Evolutionary conservation across 2,113 vertebrate species (phyloP).

Genomic region (Tautogolabrus adspersus): DNA sequence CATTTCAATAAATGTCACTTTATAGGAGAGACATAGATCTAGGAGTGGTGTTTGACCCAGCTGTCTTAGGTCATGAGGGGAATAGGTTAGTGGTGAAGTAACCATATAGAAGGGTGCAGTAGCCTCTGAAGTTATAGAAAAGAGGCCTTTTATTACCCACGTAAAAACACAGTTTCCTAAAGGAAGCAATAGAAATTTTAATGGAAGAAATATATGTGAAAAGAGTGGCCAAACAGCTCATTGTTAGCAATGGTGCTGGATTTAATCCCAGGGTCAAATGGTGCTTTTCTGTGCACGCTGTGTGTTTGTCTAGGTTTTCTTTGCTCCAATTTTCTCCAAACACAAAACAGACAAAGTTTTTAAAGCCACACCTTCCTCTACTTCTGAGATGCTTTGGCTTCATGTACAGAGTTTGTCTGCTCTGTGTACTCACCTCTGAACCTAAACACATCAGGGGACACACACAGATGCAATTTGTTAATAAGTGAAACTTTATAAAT

Average conservation of each 20-base stretch:
- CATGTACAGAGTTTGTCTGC: slow-evolving; percentile 4
- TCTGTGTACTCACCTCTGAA: slow-evolving; percentile 1
- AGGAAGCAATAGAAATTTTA: slow-evolving; percentile 53
- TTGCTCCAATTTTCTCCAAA: slow-evolving; percentile 24
- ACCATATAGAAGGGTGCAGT: slow-evolving; percentile 62
- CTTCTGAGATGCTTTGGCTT: slow-evolving; percentile 15
- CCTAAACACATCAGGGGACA: slow-evolving; percentile 6
- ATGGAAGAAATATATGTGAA: slow-evolving; percentile 37
- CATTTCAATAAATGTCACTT: slow-evolving; percentile 58
- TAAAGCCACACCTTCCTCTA: too few relatives aligned
- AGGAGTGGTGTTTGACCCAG: slow-evolving; percentile 52
- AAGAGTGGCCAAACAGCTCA: slow-evolving; percentile 14
- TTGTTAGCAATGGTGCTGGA: slow-evolving; percentile 16
- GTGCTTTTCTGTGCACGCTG: slow-evolving; percentile 21
- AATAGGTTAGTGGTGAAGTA: slow-evolving; percentile 60
- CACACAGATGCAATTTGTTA: background rate
- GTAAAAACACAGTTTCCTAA: slow-evolving; percentile 62
- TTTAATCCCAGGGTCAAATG: slow-evolving; percentile 43
- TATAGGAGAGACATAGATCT: slow-evolving; percentile 36
- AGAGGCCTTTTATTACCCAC: slow-evolving; percentile 57
- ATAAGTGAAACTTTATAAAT: slow-evolving; percentile 8
- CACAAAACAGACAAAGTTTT: background rate
- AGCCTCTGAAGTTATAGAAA: slow-evolving; percentile 54
- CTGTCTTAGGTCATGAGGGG: slow-evolving; percentile 53
- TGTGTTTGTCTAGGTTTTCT: slow-evolving; percentile 33